These are phyloP conservation scores for Criorhina ranunculi DNA, from an alignment of 2,888 invertebrate species.

Conservation along the genomic window DNA sequence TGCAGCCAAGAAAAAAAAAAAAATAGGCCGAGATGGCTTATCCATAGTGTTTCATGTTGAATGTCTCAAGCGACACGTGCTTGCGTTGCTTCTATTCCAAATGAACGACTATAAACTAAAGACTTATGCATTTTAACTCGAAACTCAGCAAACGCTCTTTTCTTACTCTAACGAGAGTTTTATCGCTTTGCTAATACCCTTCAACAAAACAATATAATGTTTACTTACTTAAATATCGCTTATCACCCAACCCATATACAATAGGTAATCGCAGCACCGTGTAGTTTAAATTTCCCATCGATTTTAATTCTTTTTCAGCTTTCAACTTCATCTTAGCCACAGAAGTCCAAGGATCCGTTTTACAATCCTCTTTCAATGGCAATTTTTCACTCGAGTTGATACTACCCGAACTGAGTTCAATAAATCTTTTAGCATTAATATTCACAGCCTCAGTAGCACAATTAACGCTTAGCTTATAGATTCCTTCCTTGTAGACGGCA, in stretches of 20 bases:
- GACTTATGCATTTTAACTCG: too few relatives aligned
- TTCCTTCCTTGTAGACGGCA: slow-evolving; percentile 95
- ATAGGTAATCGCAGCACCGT: slow-evolving; percentile 93
- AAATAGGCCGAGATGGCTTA: too few relatives aligned
- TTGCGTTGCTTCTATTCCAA: too few relatives aligned
- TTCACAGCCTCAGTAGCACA: slow-evolving; percentile 92
- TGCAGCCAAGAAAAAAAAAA: too few relatives aligned
- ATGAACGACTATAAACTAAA: too few relatives aligned
- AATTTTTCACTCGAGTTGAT: slow-evolving; percentile 92
- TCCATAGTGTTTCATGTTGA: too few relatives aligned
- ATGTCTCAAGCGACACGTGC: too few relatives aligned
- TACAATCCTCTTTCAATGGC: slow-evolving; percentile 91
- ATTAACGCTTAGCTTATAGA: slow-evolving; percentile 92
- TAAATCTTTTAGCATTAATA: slow-evolving; percentile 88
- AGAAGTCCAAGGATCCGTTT: slow-evolving; percentile 93
- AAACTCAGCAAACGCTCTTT: too few relatives aligned
- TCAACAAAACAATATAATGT: neutral
- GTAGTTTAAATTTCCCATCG: slow-evolving; percentile 88
- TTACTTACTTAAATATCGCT: slow-evolving; percentile 91
- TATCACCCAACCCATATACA: slow-evolving; percentile 94
- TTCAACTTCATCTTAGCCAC: slow-evolving; percentile 93
- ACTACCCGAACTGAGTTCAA: slow-evolving; percentile 94
- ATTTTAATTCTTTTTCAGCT: slow-evolving; percentile 91
- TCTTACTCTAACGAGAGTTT: too few relatives aligned
- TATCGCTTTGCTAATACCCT: too few relatives aligned